phyloP scores from a whole-genome alignment of 1,140 invertebrate genomes.

The Ericerus pela region DNA sequence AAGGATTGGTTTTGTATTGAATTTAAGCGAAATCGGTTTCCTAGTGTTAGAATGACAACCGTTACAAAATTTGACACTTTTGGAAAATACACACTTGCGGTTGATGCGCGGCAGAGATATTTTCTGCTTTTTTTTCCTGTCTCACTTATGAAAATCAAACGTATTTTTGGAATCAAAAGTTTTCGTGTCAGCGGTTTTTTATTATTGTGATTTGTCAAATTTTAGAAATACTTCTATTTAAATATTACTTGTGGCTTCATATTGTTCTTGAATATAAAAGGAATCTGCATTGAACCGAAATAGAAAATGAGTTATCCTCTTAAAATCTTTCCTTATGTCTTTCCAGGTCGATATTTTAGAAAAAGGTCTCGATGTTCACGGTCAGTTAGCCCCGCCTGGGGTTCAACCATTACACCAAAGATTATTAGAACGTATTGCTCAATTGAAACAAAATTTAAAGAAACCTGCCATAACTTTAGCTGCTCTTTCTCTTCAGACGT shows the following conservation, averaged over 20 bases:
- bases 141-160: too few species aligned
- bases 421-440: constrained; percentile 67
- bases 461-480: constrained; percentile 18
- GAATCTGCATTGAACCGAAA: too few species aligned
- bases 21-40: too few species aligned
- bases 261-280: constrained; percentile 2
- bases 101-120: background rate
- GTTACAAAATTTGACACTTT: too few species aligned
- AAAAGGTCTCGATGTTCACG: constrained; percentile 62
- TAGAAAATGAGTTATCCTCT: constrained; percentile 53
- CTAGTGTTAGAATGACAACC: too few species aligned
- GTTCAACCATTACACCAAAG: constrained; percentile 75
- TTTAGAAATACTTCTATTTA: constrained; percentile 6
- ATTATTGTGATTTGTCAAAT: background rate
- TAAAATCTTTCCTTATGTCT: constrained; percentile 56
- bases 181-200: too few species aligned
- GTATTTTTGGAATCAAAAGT: too few species aligned
- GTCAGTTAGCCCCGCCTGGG: constrained; percentile 59
- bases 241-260: background rate
- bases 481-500: constrained; percentile 15
- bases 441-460: constrained; percentile 43
- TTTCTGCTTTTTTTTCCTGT: background rate
- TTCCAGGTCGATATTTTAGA: constrained; percentile 63
- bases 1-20: too few species aligned
- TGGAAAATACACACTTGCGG: too few species aligned